These are phyloP conservation scores for Pandemis cinnamomeana DNA, from an alignment of 2,888 invertebrate genomes.

Conservation along the genomic window DNA sequence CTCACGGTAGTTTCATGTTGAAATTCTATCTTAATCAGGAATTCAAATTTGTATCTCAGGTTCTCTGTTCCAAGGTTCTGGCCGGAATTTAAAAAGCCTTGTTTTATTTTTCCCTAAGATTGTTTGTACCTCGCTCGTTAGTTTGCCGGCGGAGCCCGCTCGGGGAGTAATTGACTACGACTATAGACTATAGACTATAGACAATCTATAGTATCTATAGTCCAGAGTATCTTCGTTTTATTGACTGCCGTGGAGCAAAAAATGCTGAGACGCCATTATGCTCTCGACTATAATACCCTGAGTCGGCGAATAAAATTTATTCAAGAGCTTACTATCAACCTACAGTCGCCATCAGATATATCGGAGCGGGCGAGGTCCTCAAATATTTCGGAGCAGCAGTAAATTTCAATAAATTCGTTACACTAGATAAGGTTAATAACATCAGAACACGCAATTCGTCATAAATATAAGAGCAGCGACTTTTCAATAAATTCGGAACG, in stretches of 20 bases:
- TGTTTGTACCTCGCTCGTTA: slow-evolving; percentile 11
- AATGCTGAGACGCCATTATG: neutral
- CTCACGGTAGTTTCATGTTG: too few species aligned
- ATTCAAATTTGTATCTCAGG: neutral
- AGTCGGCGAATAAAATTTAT: too few species aligned
- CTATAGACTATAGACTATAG: neutral
- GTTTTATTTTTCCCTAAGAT: neutral
- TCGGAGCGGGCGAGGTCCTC: too few species aligned
- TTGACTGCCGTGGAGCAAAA: neutral
- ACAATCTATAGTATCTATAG: too few species aligned
- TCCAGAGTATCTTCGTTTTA: neutral
- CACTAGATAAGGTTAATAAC: too few species aligned
- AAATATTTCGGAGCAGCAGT: too few species aligned
- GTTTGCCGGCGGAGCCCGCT: neutral
- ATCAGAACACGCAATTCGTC: too few species aligned
- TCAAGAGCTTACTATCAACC: too few species aligned
- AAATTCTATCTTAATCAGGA: neutral
- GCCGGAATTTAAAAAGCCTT: neutral
- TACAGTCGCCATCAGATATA: too few species aligned
- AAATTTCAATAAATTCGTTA: too few species aligned
- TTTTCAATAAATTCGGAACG: too few species aligned
- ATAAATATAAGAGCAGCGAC: too few species aligned
- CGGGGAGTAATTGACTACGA: slow-evolving; percentile 5
- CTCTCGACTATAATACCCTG: neutral
- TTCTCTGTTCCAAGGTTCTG: neutral